Percentiles rank a stretch among this genome's conserved stretches.
Evolutionary conservation across 2,888 invertebrate species (phyloP).

Genomic region (Cylindroiulus punctatus): DNA sequence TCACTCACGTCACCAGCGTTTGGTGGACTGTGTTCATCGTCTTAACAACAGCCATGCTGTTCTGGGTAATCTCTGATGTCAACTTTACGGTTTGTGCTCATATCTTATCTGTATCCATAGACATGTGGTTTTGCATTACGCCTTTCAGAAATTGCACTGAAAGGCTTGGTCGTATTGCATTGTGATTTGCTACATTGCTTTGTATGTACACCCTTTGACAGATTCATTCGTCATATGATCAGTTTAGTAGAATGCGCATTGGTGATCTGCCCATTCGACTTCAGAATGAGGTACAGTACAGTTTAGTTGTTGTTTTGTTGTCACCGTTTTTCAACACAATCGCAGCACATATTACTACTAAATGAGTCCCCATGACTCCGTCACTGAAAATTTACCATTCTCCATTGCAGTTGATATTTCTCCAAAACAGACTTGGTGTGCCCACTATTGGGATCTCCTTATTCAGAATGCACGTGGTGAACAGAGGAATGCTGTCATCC

Average conservation of each 20-base stretch:
- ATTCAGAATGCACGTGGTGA: not conserved
- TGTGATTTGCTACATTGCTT: no score
- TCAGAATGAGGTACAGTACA: conserved; percentile 4
- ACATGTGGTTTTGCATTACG: not conserved
- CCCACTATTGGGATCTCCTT: not conserved
- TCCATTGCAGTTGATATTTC: not conserved
- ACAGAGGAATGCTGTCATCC: not conserved
- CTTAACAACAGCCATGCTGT: not conserved
- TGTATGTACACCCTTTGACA: not conserved
- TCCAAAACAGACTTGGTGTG: not conserved
- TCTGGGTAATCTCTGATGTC: not conserved
- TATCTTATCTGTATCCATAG: not conserved
- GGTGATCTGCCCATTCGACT: not conserved
- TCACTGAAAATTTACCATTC: not conserved
- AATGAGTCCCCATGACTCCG: no score
- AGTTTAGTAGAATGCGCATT: not conserved
- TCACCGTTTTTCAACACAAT: no score
- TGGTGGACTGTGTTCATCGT: not conserved
- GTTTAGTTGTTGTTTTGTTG: no score
- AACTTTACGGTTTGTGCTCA: not conserved
- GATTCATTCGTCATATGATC: conserved; percentile 7
- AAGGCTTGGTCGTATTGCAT: no score
- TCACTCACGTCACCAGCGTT: not conserved
- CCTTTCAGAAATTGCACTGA: no score
- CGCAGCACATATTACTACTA: no score